Evolutionary conservation across 1,140 invertebrate genomes (phyloP).

Genomic region (Hyles vespertilio): DNA sequence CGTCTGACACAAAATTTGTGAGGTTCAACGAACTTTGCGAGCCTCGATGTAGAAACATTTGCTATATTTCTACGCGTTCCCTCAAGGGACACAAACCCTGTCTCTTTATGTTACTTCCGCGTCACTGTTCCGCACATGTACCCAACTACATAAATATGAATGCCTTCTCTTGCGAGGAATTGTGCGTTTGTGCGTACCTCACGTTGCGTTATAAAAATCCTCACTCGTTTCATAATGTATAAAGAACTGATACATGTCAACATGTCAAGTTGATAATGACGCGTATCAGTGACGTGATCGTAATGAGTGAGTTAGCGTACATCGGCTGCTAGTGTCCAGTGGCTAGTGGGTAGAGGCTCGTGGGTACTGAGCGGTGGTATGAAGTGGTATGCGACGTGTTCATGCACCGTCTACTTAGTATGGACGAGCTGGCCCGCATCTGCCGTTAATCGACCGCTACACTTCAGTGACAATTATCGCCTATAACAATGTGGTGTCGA

Average conservation of each 20-base stretch:
- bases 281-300: conserved; percentile 15
- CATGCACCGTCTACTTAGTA: conserved; percentile 33
- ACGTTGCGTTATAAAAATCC: background rate
- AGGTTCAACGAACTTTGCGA: conserved; percentile 61
- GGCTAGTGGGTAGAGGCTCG: no score
- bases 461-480: conserved; percentile 62
- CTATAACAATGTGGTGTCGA: conserved; percentile 56
- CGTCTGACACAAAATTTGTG: conserved; percentile 56
- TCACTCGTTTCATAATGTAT: background rate
- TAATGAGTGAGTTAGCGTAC: conserved; percentile 11
- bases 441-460: conserved; percentile 70
- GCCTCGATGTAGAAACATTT: conserved; percentile 66
- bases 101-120: conserved; percentile 55
- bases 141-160: background rate
- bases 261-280: conserved; percentile 1
- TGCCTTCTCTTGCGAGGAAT: background rate
- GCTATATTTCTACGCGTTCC: conserved; percentile 56
- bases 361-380: no score
- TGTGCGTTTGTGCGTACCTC: background rate
- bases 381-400: conserved; percentile 22
- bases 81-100: conserved; percentile 49
- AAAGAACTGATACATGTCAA: background rate
- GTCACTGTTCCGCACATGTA: conserved; percentile 3
- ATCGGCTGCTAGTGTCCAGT: background rate
- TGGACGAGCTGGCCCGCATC: conserved; percentile 31